phyloP scores from a whole-genome alignment of 2,113 vertebrate genomes.

The Smithornis capensis region DNA sequence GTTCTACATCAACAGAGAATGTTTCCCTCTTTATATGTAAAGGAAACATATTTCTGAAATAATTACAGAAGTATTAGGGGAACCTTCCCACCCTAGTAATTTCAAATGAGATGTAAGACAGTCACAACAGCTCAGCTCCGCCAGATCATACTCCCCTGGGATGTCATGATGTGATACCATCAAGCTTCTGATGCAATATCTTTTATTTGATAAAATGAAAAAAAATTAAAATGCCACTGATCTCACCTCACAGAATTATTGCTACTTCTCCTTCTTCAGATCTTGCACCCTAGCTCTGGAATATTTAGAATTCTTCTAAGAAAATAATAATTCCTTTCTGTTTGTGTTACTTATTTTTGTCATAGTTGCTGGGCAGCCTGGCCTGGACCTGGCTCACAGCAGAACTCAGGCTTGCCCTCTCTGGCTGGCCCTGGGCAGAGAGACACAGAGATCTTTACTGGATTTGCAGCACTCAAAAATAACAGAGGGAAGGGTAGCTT shows the following conservation, averaged over 20 bases:
- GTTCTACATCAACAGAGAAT: not conserved
- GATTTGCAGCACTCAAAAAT: not conserved
- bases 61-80: not conserved
- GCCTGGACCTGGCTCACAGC: not conserved
- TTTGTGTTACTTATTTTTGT: not conserved
- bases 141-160: not conserved
- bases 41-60: not conserved
- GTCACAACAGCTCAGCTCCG: not conserved
- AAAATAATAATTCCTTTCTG: not conserved
- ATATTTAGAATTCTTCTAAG: not conserved
- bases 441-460: not conserved
- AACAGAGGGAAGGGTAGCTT: rapidly evolving
- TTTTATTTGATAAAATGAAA: not conserved
- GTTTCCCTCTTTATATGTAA: not conserved
- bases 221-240: not conserved
- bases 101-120: not conserved
- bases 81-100: rapidly evolving
- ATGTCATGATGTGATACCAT: not conserved
- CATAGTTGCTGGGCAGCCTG: not conserved
- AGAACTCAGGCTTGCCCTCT: not conserved
- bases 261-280: not conserved
- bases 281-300: not conserved
- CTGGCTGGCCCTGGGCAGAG: not conserved
- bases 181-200: not conserved
- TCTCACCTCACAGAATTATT: not conserved